Base-by-base conservation (phyloP, 2,888 invertebrate genomes). In the Dendrolimus houi region DNA sequence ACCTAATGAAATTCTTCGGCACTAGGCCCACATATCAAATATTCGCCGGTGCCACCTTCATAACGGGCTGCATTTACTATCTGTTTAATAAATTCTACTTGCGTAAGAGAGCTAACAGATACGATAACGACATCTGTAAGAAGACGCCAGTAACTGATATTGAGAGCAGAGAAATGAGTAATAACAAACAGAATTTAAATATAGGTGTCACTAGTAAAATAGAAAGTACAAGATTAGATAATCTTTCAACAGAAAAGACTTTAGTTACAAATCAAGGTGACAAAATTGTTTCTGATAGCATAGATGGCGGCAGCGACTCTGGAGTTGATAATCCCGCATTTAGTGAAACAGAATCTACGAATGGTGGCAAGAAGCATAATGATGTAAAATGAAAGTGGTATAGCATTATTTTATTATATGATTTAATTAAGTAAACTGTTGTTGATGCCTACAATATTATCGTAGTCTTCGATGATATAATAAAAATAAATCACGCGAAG, bases 11-110 rank as follows among this genome's bases (percentile, higher is more conserved):
- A 73, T 92, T 90, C 62, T 92, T 94, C 65, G 95, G 95, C 9
- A 94, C 95, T 7, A 87, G 95, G 57, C 91, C 92, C 0, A 95
- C 95, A 0, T 95, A 95, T 73, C 93, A 93, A 74, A 92, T 95
- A 64, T 95, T 95, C 72, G 85, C 95, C 0, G 89, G 91, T 1
- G 88, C 92, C 1, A 93, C 93, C 0, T 83, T 93, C 17, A 71
- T 94, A 29, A 93, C 94, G 8, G 95, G 95, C 52, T 81, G 94
- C 64, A 79, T 94, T 55, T 96, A 96, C 79, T 93, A 93, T 68
- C 76, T 93, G 12, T 94, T 95, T 76, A 95, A 95, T 75, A 85
- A 91, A 58, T 87, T 92, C 58, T 95, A 93, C 73, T 85, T 95
- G 67, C 91, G 91, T 52, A 92, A 92, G 64, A 81, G 92, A 54